Evolutionary conservation across 1,140 invertebrate genomes (phyloP), one percentile per base, ranked within the genome.

Genomic region (Calephelis virginiensis): DNA sequence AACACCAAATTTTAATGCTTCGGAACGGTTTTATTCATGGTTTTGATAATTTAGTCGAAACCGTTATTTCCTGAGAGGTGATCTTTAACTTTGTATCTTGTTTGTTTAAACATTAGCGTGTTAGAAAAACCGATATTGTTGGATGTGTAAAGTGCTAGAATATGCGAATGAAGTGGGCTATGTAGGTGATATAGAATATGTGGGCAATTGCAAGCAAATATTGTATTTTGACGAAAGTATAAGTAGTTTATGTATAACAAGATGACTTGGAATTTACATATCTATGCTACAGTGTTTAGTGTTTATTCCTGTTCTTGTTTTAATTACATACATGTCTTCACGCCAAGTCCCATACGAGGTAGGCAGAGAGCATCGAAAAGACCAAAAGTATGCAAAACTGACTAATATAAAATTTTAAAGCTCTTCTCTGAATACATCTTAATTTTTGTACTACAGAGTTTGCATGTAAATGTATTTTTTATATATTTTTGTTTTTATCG

Each of bases 61-160:
- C 47, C 85, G 86, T 89, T 89, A 89, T 73, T 79, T 79, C 69
- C 70, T 68, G 71, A 73, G 72, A 79, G 77, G 81, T 72, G 79
- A 66, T 66, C 67, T 79, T 71, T 78, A 63, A 64, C 59, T 66
- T 68, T 13, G 40, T 59, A 56, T 56, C 28, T 56, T 56, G 53
- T 37, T 56, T 56, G 53, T 56, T 56, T 56, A 56, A 37, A 17
- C 53, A 56, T 56, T 53, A 53, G 17, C 50, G 13, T 5, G 9
- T 53, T 53, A 53, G 50, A 53, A 53, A 14, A 53, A 53, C 28
- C 12, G 53, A 28, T 37, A 56, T 10, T 37, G 28, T 56, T 53
- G 50, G 28, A 56, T 12, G 53, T 37, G 53, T 56, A 11, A 56
- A 56, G 17, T 56, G 53, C 7, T 56, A 12, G 37, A 17, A 56